A percentile compares a stretch with the other conserved stretches of the same genome.
Evolutionary conservation across 2,113 vertebrate species (phyloP).

Genomic region (Progne subis): DNA sequence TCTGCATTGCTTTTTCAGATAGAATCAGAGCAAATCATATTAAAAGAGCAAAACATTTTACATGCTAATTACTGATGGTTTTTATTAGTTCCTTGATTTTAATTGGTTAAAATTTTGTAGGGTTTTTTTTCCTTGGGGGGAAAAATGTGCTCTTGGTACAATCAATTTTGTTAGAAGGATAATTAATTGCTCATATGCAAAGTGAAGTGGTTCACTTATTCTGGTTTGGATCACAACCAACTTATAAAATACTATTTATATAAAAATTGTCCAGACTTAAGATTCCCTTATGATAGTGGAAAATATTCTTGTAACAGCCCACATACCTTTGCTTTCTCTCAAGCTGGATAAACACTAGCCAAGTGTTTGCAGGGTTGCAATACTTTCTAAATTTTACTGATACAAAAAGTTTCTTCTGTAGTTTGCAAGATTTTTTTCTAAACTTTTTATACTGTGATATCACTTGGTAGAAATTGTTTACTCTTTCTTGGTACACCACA

Average conservation of each 20-base stretch:
- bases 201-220: slow-evolving; percentile 14
- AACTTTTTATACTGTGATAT: not conserved
- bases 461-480: fast-evolving
- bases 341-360: not conserved
- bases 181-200: not conserved
- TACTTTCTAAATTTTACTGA: not conserved
- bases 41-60: slow-evolving; percentile 36
- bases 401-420: not conserved
- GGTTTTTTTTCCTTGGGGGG: not conserved
- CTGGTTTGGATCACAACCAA: slow-evolving; percentile 28
- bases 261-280: slow-evolving; percentile 1
- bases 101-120: slow-evolving; percentile 12
- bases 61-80: slow-evolving; percentile 17
- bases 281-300: not conserved
- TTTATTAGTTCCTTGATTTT: slow-evolving; percentile 43
- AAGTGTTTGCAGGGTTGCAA: not conserved
- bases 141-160: not conserved
- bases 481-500: not conserved
- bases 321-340: not conserved
- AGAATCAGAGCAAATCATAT: not conserved
- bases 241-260: slow-evolving; percentile 6
- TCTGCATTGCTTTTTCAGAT: not conserved
- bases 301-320: not conserved
- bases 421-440: not conserved
- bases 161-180: slow-evolving; percentile 25